Evolutionary conservation across 2,113 vertebrate species (phyloP).

Genomic region (Bungarus multicinctus): DNA sequence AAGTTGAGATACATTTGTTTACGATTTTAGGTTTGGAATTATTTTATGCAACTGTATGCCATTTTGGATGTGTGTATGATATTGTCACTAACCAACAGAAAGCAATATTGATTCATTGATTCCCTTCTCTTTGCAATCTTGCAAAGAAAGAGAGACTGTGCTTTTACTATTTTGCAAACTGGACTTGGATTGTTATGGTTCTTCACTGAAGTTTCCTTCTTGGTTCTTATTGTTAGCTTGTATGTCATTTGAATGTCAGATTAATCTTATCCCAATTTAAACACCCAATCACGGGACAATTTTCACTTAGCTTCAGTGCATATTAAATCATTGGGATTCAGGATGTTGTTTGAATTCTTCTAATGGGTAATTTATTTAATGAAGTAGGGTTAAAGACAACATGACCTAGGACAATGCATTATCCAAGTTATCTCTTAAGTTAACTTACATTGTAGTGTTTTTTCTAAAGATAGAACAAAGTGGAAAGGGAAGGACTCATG

Average conservation of each 20-base stretch:
- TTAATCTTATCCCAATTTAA: background rate
- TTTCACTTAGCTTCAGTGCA: background rate
- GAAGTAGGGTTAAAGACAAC: background rate
- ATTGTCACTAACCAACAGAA: background rate
- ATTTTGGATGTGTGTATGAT: background rate
- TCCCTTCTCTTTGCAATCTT: background rate
- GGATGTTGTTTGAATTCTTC: background rate
- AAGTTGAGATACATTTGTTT: background rate
- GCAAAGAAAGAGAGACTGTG: background rate
- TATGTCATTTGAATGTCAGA: background rate
- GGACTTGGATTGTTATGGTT: background rate
- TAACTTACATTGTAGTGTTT: background rate
- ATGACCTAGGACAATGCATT: background rate
- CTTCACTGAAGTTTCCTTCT: background rate
- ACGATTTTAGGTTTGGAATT: background rate
- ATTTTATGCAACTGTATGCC: background rate
- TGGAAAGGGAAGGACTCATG: background rate
- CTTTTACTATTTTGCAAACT: background rate
- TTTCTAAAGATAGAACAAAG: background rate
- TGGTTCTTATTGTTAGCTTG: background rate
- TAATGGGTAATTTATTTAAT: background rate
- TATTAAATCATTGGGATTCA: background rate
- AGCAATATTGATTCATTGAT: background rate
- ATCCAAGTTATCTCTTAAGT: background rate
- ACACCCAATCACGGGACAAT: background rate